A percentile compares a stretch with the other conserved stretches of the same genome.
Conservation (phyloP, 2,888 invertebrate genomes). For the Chironomus riparius region DNA sequence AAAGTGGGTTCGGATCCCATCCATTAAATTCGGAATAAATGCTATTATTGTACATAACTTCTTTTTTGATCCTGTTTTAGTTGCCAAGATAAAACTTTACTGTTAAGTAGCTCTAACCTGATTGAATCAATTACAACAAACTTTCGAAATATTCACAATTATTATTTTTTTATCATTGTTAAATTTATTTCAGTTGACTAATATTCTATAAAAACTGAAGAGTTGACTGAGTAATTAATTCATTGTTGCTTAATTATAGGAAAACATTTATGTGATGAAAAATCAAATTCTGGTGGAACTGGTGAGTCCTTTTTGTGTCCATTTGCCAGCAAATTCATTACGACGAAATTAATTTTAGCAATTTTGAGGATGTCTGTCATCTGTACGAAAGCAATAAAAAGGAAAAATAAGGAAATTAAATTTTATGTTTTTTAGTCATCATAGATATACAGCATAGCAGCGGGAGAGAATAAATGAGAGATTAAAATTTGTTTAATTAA, state of each 20-base stretch:
- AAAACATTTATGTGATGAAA: constrained; percentile 79
- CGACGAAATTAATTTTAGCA: constrained; percentile 92
- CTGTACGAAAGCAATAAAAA: constrained; percentile 40
- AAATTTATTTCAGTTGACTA: too few relatives aligned
- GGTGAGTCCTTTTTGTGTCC: constrained; percentile 85
- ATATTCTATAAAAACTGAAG: too few relatives aligned
- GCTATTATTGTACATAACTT: too few relatives aligned
- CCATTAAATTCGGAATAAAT: too few relatives aligned
- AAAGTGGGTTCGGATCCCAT: too few relatives aligned
- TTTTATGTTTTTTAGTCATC: neutral
- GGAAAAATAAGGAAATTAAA: constrained; percentile 21
- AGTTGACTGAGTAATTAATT: neutral
- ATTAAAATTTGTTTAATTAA: constrained; percentile 2
- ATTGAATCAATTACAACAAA: too few relatives aligned
- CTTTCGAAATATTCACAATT: too few relatives aligned
- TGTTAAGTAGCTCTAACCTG: too few relatives aligned
- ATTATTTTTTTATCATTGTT: too few relatives aligned
- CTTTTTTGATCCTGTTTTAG: too few relatives aligned
- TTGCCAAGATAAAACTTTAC: too few relatives aligned
- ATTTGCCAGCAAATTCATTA: constrained; percentile 81
- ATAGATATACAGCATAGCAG: neutral
- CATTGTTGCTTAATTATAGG: constrained; percentile 70
- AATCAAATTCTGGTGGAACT: constrained; percentile 83
- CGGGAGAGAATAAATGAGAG: neutral
- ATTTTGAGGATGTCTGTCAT: constrained; percentile 75